Base-by-base conservation (phyloP, 2,888 invertebrate genomes). In the Drosophila siamana region DNA sequence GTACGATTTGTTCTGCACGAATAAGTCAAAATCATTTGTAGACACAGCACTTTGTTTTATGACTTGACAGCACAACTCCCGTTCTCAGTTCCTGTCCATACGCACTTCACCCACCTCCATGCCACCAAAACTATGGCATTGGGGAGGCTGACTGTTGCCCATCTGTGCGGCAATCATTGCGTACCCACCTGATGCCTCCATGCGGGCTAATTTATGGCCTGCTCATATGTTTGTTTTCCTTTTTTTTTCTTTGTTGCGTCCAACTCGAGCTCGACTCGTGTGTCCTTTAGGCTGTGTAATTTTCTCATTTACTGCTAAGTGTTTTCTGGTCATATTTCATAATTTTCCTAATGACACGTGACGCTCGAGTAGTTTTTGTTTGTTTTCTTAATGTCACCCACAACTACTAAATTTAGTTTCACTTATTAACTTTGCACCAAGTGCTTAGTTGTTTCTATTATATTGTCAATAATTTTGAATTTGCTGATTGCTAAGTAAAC, bases 141-240 rank as follows among this genome's bases (percentile, higher is more conserved):
- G 19, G 33, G 36, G 5, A 24, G 33, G 11, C 11, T 9, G 15
- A 44, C 33, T 15, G 15, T 36, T 33, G 40, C 41, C 60, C 72
- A 67, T 55, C 62, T 61, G 56, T 52, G 67, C 22, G 30, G 51
- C 62, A 67, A 61, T 60, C 69, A 66, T 63, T 66, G 69, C 78
- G 50, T 57, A 77, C 43, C 79, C 69, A 69, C 69, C 76, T 75
- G 76, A 55, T 67, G 77, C 54, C 73, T 46, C n/a, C 64, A 86
- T 87, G 88, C 88, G 86, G 86, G 86, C 86, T 86, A 81, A 86
- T 86, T 86, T 88, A 87, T 86, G 72, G 81, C 81, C 69, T 87
- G 63, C 68, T 82, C 80, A 69, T 64, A 76, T 81, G 79, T 67
- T 77, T 67, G 68, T 52, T 74, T 52, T 44, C 13, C 24, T 11